Conservation (phyloP, 2,113 vertebrate species). For the Aphelocoma coerulescens region DNA sequence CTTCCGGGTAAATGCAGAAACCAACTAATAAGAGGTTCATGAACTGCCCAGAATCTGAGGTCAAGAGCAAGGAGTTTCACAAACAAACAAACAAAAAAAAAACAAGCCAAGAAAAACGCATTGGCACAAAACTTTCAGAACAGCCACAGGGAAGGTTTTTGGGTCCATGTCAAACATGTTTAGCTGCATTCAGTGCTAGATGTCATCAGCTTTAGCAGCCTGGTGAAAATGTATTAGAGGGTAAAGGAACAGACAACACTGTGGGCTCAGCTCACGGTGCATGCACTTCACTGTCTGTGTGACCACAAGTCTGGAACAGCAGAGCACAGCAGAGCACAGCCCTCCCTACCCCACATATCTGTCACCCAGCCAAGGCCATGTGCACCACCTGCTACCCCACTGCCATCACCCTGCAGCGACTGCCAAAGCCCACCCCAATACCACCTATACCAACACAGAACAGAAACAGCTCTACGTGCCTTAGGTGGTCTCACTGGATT, state of each 20-base stretch:
- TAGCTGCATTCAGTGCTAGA: neutral
- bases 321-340: neutral
- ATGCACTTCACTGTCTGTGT: neutral
- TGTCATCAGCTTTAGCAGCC: neutral
- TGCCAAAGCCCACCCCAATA: fast-evolving
- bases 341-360: neutral
- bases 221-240: neutral
- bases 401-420: neutral
- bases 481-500: neutral
- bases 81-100: neutral
- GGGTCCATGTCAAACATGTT: neutral
- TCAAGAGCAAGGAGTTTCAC: neutral
- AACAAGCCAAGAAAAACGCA: neutral
- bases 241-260: neutral
- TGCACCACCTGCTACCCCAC: neutral
- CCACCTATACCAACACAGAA: neutral
- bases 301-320: neutral
- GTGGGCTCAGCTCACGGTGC: neutral
- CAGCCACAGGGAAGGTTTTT: neutral
- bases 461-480: neutral
- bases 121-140: neutral
- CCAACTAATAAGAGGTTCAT: neutral
- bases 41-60: neutral
- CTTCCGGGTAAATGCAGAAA: neutral
- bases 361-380: neutral